Conservation (phyloP, 2,113 vertebrate species). For the Lepus europaeus region DNA sequence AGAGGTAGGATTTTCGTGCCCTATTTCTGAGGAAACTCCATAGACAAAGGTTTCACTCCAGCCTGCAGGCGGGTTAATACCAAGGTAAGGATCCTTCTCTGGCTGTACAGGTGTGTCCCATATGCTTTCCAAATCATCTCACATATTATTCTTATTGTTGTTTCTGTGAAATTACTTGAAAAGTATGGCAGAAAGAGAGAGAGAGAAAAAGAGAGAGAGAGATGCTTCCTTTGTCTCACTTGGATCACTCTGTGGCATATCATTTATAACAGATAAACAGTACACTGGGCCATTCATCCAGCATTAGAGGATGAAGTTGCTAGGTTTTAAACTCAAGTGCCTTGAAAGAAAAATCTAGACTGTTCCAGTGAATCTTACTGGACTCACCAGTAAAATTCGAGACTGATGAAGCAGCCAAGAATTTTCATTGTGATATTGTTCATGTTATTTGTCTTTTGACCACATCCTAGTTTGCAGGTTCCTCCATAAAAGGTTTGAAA, state of each 20-base stretch:
- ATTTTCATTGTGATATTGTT: not conserved
- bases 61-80: slow-evolving; percentile 41
- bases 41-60: slow-evolving; percentile 10
- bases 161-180: not conserved
- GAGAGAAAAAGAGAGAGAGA: not conserved
- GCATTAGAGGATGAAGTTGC: not conserved
- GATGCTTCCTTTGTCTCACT: not conserved
- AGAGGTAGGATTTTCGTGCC: slow-evolving; percentile 37
- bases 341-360: not conserved
- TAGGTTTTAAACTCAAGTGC: not conserved
- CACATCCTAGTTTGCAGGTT: not conserved
- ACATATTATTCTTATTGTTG: not conserved
- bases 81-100: not conserved
- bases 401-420: not conserved
- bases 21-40: slow-evolving; percentile 22
- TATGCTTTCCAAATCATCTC: not conserved
- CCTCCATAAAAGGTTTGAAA: not conserved
- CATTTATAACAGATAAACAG: not conserved
- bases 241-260: slow-evolving; percentile 26
- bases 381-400: not conserved
- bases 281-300: too few relatives aligned
- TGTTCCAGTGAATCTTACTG: not conserved
- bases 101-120: not conserved
- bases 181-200: not conserved
- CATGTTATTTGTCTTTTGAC: not conserved